Base-by-base conservation (phyloP, 2,113 vertebrate species). In the Semicossyphus pulcher region DNA sequence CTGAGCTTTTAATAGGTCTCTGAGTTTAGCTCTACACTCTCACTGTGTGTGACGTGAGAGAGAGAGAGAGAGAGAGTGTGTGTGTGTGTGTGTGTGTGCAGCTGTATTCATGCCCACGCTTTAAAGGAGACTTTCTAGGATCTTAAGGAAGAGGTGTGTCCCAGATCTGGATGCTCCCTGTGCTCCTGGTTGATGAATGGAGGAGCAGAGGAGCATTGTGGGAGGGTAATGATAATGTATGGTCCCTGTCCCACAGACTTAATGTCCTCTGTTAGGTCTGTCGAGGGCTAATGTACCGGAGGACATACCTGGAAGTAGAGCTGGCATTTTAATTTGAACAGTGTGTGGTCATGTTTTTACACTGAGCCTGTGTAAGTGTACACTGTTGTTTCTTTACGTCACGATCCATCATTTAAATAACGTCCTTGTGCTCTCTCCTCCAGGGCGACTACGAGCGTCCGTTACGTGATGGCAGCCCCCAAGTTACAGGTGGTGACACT, bases 371-470 rank as follows among this genome's bases (percentile, higher is more conserved):
- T n/a, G n/a, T n/a, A n/a, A n/a, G n/a, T n/a, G n/a, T n/a, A n/a
- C n/a, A n/a, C n/a, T n/a, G n/a, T n/a, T n/a, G n/a, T n/a, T n/a
- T n/a, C n/a, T n/a, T n/a, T n/a, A n/a, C 1, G 4, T 23, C 18
- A 23, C 16, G 11, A 48, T 54, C 29, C 21, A 54, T 8, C 48
- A 15, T 0, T 67, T 3, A 36, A 39, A 48, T 41, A 20, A 58
- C 41, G 2, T 10, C 49, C 14, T n/a, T 51, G 26, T 63, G 11
- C 28, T 42, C 2, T 12, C 37, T 57, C 25, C 31, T 59, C 48
- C 93, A 99, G 98, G 94, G 93, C 78, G 97, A 99, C 75, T 98
- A 97, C 0, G 97, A 99, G 83, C 95, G 95, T 69, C 88, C 94
- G 1, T 94, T 95, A 77, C 93, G 96, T 80, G 95, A 96, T 0